Percentiles rank a stretch among this genome's conserved stretches.
Conservation (phyloP, 2,797 vertebrate species). For the Microtus agrestis region DNA sequence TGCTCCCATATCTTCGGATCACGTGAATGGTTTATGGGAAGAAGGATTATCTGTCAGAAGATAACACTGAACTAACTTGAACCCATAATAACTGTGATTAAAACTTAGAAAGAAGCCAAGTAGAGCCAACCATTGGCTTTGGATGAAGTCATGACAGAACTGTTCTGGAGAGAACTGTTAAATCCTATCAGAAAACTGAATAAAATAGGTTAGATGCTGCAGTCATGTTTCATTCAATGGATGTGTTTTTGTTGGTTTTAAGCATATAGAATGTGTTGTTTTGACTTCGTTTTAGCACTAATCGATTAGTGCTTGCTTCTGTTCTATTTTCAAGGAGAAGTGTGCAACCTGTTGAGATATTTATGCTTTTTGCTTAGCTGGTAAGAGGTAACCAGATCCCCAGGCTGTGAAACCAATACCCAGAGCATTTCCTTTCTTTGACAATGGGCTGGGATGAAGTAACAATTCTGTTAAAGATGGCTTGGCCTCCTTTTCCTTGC, state of each 20-base stretch:
- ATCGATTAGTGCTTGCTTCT: constrained; percentile 28
- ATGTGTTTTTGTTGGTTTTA: constrained; percentile 30
- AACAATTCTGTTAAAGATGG: constrained; percentile 41
- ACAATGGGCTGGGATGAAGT: not conserved
- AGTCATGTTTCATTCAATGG: constrained; percentile 25
- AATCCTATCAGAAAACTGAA: constrained; percentile 57
- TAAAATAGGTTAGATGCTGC: not conserved
- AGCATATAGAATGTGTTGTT: constrained; percentile 3
- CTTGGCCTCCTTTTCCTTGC: constrained; percentile 47
- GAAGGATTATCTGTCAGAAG: not conserved
- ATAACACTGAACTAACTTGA: not conserved
- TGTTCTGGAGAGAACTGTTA: constrained; percentile 11
- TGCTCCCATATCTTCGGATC: not conserved
- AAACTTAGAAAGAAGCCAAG: constrained; percentile 2
- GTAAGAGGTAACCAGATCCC: constrained; percentile 26
- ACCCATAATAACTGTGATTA: not conserved
- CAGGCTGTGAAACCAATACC: constrained; percentile 8
- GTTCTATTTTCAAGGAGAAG: constrained; percentile 39
- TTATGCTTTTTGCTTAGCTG: not conserved
- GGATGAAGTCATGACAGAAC: constrained; percentile 17
- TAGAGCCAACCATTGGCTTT: not conserved
- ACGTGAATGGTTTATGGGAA: not conserved
- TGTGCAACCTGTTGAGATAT: constrained; percentile 44
- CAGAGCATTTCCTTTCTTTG: not conserved
- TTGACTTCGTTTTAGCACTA: constrained; percentile 14